phyloP scores from a whole-genome alignment of 2,888 invertebrate species.

The Girardia tigrina region DNA sequence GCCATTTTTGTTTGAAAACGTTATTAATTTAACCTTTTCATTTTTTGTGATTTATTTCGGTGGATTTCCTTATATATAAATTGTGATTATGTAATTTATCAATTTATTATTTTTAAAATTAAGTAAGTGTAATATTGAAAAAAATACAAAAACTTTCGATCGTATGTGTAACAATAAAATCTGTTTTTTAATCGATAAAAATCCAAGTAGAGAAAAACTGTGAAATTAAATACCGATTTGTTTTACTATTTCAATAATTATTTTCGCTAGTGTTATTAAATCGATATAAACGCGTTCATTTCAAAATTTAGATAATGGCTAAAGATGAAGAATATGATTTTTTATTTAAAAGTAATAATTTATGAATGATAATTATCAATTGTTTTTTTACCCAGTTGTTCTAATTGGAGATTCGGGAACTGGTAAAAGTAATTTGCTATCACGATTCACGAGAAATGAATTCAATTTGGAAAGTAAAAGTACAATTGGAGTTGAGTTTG shows the following conservation, averaged over 20 bases:
- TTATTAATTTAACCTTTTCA: too few relatives aligned
- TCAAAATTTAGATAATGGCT: not conserved
- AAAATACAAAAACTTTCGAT: too few relatives aligned
- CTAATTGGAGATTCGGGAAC: slow-evolving; percentile 98
- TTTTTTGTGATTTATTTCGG: too few relatives aligned
- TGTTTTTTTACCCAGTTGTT: slow-evolving; percentile 62
- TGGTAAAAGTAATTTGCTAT: slow-evolving; percentile 95
- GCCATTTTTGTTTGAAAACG: too few relatives aligned
- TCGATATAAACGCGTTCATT: not conserved
- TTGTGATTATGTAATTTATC: too few relatives aligned
- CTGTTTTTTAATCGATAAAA: too few relatives aligned
- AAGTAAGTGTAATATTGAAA: too few relatives aligned
- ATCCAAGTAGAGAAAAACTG: too few relatives aligned
- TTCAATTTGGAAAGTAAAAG: slow-evolving; percentile 99
- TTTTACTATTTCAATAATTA: not conserved
- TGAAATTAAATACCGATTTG: not conserved
- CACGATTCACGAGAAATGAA: slow-evolving; percentile 98
- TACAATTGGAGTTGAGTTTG: slow-evolving; percentile 99
- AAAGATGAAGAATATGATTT: slow-evolving; percentile 34
- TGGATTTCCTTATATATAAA: too few relatives aligned
- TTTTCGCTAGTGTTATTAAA: not conserved
- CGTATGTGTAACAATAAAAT: too few relatives aligned
- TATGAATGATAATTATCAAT: not conserved
- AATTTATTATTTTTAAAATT: too few relatives aligned
- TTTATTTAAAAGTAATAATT: slow-evolving; percentile 30